Conservation (phyloP, 2,888 invertebrate species). For the Drosophila rellima region DNA sequence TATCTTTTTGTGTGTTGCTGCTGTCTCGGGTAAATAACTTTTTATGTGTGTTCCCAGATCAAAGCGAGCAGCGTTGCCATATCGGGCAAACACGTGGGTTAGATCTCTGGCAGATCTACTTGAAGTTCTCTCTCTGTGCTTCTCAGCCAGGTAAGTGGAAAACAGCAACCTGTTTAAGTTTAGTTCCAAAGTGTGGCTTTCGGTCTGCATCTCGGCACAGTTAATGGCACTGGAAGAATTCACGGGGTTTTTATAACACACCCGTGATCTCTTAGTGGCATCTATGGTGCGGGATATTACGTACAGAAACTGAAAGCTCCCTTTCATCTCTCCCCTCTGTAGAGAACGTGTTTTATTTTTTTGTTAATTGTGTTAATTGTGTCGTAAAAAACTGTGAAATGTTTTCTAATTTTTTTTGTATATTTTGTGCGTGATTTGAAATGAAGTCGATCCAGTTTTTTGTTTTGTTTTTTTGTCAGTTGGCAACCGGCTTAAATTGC, state of each 20-base stretch:
- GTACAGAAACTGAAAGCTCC: slow-evolving; percentile 27
- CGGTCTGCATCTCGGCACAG: slow-evolving; percentile 83
- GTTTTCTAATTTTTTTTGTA: slow-evolving; percentile 11
- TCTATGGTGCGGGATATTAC: slow-evolving; percentile 85
- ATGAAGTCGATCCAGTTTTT: slow-evolving; percentile 39
- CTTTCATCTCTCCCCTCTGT: neutral
- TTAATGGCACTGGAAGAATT: slow-evolving; percentile 90
- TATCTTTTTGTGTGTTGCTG: neutral
- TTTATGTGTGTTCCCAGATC: slow-evolving; percentile 26
- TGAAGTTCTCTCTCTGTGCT: slow-evolving; percentile 2
- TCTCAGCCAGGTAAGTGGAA: slow-evolving; percentile 6
- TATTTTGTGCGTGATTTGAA: slow-evolving; percentile 45
- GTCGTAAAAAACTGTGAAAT: slow-evolving; percentile 48
- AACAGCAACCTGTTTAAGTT: slow-evolving; percentile 16
- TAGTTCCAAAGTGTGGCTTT: slow-evolving; percentile 23
- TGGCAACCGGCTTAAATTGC: slow-evolving; percentile 63
- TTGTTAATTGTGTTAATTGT: slow-evolving; percentile 63
- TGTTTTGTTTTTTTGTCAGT: slow-evolving; percentile 27
- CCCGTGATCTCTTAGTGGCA: slow-evolving; percentile 87
- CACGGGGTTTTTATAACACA: slow-evolving; percentile 87
- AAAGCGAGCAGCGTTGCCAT: slow-evolving; percentile 21
- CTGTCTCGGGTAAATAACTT: slow-evolving; percentile 27
- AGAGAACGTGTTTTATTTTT: slow-evolving; percentile 15
- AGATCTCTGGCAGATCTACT: slow-evolving; percentile 24
- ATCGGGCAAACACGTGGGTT: slow-evolving; percentile 28